Evolutionary conservation across 2,888 invertebrate genomes (phyloP).

Genomic region (Morpho helenor): DNA sequence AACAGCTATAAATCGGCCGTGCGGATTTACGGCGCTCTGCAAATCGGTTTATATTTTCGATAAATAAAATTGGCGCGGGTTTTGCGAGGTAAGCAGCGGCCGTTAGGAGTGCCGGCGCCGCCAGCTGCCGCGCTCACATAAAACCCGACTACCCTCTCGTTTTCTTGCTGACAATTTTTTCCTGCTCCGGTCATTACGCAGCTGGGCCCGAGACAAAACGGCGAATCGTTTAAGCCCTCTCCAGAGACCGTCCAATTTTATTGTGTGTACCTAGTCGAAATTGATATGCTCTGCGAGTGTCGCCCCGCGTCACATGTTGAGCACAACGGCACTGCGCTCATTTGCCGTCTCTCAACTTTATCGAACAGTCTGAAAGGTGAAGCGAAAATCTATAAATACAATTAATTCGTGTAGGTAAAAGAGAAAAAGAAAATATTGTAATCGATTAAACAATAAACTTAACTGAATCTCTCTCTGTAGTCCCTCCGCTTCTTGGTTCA

Average conservation of each 20-base stretch:
- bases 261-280: conserved; percentile 75
- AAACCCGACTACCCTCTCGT: conserved; percentile 76
- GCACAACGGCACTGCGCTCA: conserved; percentile 32
- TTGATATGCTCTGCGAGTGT: conserved; percentile 73
- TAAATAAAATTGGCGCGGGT: conserved; percentile 79
- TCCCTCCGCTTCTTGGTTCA: too few relatives aligned
- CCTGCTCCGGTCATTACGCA: conserved; percentile 77
- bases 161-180: conserved; percentile 80
- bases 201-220: conserved; percentile 79
- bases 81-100: conserved; percentile 78
- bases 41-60: conserved; percentile 80
- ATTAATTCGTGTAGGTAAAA: too few relatives aligned
- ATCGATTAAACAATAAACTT: too few relatives aligned
- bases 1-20: conserved; percentile 75
- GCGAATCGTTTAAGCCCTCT: conserved; percentile 79
- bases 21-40: conserved; percentile 75
- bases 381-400: too few relatives aligned
- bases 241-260: conserved; percentile 78
- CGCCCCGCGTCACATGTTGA: conserved; percentile 35
- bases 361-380: conserved; percentile 6
- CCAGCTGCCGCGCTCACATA: conserved; percentile 66
- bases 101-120: conserved; percentile 65
- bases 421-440: too few relatives aligned
- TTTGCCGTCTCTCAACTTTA: conserved; percentile 48
- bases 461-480: too few relatives aligned